A percentile compares a stretch with the other conserved stretches of the same genome.
Conservation (phyloP, 2,113 vertebrate genomes). For the Rhizomys pruinosus region DNA sequence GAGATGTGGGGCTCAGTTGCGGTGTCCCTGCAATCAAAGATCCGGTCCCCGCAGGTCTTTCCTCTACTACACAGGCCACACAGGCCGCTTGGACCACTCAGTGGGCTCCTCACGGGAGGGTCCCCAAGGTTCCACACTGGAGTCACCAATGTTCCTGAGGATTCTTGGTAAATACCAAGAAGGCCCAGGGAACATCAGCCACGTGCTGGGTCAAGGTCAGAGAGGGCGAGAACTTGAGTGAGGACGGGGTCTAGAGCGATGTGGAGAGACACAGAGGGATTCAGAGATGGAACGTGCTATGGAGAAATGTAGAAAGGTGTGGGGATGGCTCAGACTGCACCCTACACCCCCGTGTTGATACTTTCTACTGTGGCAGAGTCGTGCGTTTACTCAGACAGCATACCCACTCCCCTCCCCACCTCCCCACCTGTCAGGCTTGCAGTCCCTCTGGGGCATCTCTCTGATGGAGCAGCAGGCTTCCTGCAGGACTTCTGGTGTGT, state of each 20-base stretch:
- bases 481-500: accelerated
- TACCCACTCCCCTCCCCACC: too few species aligned
- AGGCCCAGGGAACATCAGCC: accelerated
- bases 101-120: not conserved
- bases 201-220: not conserved
- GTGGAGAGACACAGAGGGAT: not conserved
- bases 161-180: accelerated
- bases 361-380: not conserved
- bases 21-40: not conserved
- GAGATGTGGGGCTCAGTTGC: not conserved
- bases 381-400: not conserved
- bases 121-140: not conserved
- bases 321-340: not conserved
- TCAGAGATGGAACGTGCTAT: too few species aligned
- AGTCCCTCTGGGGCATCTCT: too few species aligned
- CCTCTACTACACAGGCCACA: not conserved
- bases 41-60: not conserved
- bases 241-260: accelerated
- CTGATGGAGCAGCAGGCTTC: accelerated
- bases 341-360: not conserved
- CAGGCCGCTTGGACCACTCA: too few species aligned
- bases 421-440: not conserved
- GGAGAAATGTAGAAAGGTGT: not conserved
- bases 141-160: not conserved
- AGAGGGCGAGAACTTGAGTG: not conserved